Conservation (phyloP, 2,888 invertebrate species). For the Drosophila quasianomalipes region DNA sequence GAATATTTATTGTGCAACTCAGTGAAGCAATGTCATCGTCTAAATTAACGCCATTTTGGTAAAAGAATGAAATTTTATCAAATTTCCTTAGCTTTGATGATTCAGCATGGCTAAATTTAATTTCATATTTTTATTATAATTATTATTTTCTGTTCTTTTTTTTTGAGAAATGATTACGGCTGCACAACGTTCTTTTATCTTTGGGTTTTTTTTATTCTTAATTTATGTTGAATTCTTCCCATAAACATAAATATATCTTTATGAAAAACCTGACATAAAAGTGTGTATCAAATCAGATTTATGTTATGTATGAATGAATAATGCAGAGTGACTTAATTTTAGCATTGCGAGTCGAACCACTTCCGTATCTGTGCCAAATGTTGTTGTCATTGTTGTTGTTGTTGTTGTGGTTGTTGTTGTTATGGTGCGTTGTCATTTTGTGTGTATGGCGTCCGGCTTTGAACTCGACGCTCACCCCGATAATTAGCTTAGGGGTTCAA, state of each 20-base stretch:
- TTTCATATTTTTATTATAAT: neutral
- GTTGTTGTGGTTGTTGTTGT: constrained; percentile 18
- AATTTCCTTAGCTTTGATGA: neutral
- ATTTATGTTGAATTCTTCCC: neutral
- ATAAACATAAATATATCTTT: neutral
- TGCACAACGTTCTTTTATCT: neutral
- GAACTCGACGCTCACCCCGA: constrained; percentile 64
- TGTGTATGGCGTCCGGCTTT: constrained; percentile 33
- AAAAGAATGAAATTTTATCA: neutral
- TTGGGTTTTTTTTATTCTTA: neutral
- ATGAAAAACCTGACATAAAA: neutral
- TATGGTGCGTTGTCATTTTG: constrained; percentile 22
- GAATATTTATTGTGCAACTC: neutral
- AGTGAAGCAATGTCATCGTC: neutral
- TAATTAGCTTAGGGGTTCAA: constrained; percentile 83
- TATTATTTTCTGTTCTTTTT: neutral
- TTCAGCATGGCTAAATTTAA: neutral
- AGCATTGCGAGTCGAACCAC: neutral
- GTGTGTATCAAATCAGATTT: neutral
- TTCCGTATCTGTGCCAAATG: constrained; percentile 33
- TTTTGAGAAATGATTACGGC: neutral
- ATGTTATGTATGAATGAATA: neutral
- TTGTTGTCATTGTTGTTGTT: constrained; percentile 1
- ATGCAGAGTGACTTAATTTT: neutral
- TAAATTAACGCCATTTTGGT: neutral